Conservation (phyloP, 2,113 vertebrate genomes). For the Eulemur macaco region DNA sequence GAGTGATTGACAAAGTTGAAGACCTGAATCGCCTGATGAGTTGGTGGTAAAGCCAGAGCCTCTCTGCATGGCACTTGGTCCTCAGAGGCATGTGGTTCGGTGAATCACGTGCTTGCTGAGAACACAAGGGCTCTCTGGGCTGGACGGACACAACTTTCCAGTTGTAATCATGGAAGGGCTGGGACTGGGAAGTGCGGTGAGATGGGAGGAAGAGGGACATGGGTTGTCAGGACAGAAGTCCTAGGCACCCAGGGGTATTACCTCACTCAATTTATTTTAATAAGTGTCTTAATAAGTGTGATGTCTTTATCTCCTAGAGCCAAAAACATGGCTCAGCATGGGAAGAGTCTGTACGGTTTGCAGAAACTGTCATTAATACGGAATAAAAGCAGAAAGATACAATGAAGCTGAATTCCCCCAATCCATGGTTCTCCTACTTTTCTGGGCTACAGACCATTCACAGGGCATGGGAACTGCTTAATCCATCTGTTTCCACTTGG, state of each 20-base stretch:
- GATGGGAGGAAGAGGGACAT: background rate
- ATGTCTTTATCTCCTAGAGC: background rate
- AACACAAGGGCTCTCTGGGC: background rate
- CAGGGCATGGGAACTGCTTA: background rate
- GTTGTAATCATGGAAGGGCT: background rate
- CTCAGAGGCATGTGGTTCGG: background rate
- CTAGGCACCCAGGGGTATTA: background rate
- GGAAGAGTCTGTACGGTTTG: background rate
- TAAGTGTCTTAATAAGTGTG: background rate
- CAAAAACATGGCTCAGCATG: background rate
- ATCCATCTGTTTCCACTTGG: slow-evolving; percentile 28
- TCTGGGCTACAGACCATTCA: background rate
- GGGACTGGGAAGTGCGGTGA: background rate
- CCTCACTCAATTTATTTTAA: background rate
- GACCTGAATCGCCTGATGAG: background rate
- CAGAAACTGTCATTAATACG: background rate
- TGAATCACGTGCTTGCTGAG: background rate
- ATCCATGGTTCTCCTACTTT: background rate
- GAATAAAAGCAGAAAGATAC: background rate
- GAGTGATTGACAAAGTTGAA: background rate
- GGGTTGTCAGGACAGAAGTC: background rate
- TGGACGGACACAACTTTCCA: background rate
- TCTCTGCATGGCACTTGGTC: background rate
- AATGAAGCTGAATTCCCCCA: background rate
- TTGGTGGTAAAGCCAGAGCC: background rate